Evolutionary conservation across 1,140 invertebrate species (phyloP).

Genomic region (Harlomillsia oculata): DNA sequence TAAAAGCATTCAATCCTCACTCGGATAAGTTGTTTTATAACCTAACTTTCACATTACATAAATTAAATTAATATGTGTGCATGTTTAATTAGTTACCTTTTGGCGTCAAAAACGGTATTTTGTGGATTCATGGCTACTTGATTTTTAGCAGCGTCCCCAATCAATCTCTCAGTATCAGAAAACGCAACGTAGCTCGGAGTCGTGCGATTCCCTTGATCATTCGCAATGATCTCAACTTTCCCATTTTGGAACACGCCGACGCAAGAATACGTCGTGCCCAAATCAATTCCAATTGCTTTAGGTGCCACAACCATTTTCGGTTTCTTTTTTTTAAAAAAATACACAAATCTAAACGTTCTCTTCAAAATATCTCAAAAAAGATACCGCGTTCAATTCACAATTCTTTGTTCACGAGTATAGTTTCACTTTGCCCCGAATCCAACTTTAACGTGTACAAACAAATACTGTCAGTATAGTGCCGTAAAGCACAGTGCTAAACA

Average conservation of each 20-base stretch:
- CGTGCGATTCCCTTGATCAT: constrained; percentile 85
- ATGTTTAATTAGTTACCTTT: constrained; percentile 46
- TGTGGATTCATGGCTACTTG: constrained; percentile 73
- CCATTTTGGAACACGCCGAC: constrained; percentile 71
- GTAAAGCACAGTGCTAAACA: neutral
- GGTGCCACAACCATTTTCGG: constrained; percentile 6
- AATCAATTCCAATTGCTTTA: constrained; percentile 61
- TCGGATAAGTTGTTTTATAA: neutral
- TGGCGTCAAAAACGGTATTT: constrained; percentile 65
- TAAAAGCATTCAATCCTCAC: no score
- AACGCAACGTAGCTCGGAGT: constrained; percentile 87
- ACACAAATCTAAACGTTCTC: neutral
- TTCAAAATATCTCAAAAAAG: no score
- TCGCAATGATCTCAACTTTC: constrained; percentile 83
- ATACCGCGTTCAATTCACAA: no score
- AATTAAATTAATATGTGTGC: neutral
- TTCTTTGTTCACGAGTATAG: no score
- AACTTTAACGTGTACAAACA: no score
- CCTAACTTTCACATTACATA: neutral
- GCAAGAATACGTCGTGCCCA: constrained; percentile 70
- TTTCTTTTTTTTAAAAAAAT: neutral
- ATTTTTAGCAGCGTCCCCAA: constrained; percentile 73
- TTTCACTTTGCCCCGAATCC: no score
- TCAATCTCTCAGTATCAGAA: constrained; percentile 73
- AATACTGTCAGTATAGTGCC: neutral